Evolutionary conservation across 2,888 invertebrate species (phyloP).

Genomic region (Chrysolina haemoptera): DNA sequence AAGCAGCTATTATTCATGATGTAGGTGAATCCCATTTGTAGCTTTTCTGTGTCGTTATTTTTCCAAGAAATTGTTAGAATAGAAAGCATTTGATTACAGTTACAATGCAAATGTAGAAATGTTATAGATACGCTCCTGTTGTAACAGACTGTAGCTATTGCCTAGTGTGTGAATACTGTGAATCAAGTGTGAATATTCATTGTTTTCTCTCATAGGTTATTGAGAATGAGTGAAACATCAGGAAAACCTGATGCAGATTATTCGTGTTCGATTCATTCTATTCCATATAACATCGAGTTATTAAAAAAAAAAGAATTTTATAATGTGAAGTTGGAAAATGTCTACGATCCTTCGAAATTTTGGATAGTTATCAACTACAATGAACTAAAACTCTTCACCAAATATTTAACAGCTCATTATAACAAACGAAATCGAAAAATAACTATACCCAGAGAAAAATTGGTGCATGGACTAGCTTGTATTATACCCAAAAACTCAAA

Average conservation of each 20-base stretch:
- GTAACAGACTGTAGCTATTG: too few relatives aligned
- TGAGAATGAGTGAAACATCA: background rate
- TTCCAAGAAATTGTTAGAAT: too few relatives aligned
- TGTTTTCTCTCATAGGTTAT: too few relatives aligned
- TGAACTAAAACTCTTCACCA: conserved; percentile 34
- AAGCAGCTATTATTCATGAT: too few relatives aligned
- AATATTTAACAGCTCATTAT: conserved; percentile 39
- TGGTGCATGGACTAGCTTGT: conserved; percentile 20
- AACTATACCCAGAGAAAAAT: conserved; percentile 15
- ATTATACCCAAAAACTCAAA: conserved; percentile 26
- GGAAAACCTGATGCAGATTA: background rate
- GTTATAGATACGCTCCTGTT: too few relatives aligned
- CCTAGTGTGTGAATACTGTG: too few relatives aligned
- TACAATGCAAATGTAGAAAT: too few relatives aligned
- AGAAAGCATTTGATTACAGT: too few relatives aligned
- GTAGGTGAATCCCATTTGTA: too few relatives aligned
- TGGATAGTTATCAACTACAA: conserved; percentile 38
- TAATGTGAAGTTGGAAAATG: conserved; percentile 33
- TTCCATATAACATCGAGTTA: conserved; percentile 28
- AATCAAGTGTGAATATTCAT: too few relatives aligned
- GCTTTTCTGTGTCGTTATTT: too few relatives aligned
- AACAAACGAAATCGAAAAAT: conserved; percentile 7
- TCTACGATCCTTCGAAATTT: conserved; percentile 45
- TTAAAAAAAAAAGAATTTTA: conserved; percentile 29
- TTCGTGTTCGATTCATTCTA: background rate